These are phyloP conservation scores for Trilocha varians DNA, from an alignment of 2,888 invertebrate species.

Conservation along the genomic window DNA sequence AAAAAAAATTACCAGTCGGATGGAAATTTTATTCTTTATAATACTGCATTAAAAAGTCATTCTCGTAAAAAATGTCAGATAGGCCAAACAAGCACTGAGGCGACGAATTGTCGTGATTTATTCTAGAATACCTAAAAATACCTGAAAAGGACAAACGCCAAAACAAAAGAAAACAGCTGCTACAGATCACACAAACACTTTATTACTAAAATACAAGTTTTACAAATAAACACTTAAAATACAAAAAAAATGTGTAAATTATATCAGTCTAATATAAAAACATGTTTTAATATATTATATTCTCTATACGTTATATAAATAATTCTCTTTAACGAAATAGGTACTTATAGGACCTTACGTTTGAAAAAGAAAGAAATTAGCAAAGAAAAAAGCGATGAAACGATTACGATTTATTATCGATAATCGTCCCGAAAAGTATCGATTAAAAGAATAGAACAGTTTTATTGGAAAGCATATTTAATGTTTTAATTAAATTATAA, in stretches of 20 bases:
- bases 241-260: slow-evolving; percentile 27
- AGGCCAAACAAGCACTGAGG: too few species aligned
- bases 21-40: too few species aligned
- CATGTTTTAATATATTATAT: slow-evolving; percentile 28
- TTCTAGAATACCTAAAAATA: background rate
- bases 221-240: slow-evolving; percentile 21
- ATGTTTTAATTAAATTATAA: background rate
- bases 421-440: background rate
- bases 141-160: background rate
- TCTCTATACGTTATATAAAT: slow-evolving; percentile 23
- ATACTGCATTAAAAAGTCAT: too few species aligned
- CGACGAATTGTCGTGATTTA: too few species aligned
- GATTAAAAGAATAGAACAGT: background rate
- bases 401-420: too few species aligned
- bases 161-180: slow-evolving; percentile 11
- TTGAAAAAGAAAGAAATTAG: slow-evolving; percentile 9
- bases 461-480: background rate
- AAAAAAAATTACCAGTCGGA: too few species aligned
- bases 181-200: slow-evolving; percentile 33
- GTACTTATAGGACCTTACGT: slow-evolving; percentile 11
- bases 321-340: slow-evolving; percentile 11
- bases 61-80: too few species aligned
- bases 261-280: slow-evolving; percentile 35
- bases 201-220: slow-evolving; percentile 32
- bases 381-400: slow-evolving; percentile 3